Conservation (phyloP, 2,797 vertebrate species). For the Ceyx erithaca region DNA sequence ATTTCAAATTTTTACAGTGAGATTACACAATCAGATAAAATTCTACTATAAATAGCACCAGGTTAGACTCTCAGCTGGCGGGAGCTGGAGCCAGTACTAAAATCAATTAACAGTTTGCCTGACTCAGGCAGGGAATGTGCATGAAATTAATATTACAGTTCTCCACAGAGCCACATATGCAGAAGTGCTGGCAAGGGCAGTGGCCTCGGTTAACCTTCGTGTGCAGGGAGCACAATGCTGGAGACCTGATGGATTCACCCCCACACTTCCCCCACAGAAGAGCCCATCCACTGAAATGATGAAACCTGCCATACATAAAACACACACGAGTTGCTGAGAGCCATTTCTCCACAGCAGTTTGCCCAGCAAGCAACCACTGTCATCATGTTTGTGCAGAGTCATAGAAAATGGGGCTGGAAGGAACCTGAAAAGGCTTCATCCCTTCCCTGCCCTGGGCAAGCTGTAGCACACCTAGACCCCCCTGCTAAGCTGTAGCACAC, state of each 20-base stretch:
- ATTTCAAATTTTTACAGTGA: not conserved
- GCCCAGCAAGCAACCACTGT: not conserved
- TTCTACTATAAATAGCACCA: not conserved
- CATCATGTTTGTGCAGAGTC: not conserved
- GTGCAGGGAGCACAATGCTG: rapidly evolving
- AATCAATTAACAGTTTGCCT: not conserved
- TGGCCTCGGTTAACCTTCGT: not conserved
- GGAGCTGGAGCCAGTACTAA: not conserved
- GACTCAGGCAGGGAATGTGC: not conserved
- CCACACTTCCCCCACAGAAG: not conserved
- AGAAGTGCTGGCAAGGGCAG: not conserved
- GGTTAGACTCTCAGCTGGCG: not conserved
- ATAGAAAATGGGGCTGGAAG: not conserved
- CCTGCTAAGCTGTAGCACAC: no score
- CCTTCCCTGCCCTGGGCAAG: not conserved
- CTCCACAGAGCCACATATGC: not conserved
- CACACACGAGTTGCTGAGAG: not conserved
- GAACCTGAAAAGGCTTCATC: not conserved
- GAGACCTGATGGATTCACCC: rapidly evolving
- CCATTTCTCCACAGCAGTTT: not conserved
- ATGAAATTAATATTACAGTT: not conserved
- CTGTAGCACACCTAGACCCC: not conserved
- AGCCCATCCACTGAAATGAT: not conserved
- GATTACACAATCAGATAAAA: not conserved
- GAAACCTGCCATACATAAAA: not conserved